Evolutionary conservation across 2,888 invertebrate species (phyloP), one percentile per base, ranked within the genome.

Genomic region (Monopis laevigella): DNA sequence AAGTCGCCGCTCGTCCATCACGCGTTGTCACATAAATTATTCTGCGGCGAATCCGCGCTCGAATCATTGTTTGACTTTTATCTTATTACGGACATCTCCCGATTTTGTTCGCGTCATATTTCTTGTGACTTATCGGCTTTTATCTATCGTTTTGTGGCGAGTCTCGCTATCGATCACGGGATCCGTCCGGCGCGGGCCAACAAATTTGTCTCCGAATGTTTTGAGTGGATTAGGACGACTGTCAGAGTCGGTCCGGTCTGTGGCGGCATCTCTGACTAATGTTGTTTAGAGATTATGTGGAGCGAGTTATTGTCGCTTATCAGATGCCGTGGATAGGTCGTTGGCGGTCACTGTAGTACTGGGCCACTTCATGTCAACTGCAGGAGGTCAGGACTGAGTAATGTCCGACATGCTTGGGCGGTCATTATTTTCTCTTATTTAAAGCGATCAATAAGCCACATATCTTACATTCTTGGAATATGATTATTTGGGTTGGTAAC

Each of bases 1-100:
- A 78, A 80, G 78, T 77, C 75, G 71, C 75, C 80, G 78, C 74
- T 75, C 78, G 78, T 78, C 77, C 78, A 77, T 77, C 78, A 77
- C 73, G 70, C 72, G 77, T 74, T 78, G 80, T 80, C 80, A 77
- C 80, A 80, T 80, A 80, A 80, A 80, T 80, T 80, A 80, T 80
- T 75, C 80, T 74, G 77, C 78, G 78, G 78, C 77, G 77, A 78
- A 78, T 80, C 78, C 78, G 78, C 75, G 75, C 73, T 69, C 75
- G 75, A 78, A 78, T 78, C 80, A 80, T 77, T 80, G 78, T 78
- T 75, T 75, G 80, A 78, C 78, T 78, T 80, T 80, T 80, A 80
- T 80, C 80, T 80, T 78, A 78, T 78, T 78, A 78, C 78, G 73
- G 72, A 74, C 74, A 75, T 80, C 78, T 78, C 74, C 75, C 74